These are phyloP conservation scores for Cyphomyrus plagiostoma DNA, from an alignment of 2,113 vertebrate species.

Conservation along the genomic window DNA sequence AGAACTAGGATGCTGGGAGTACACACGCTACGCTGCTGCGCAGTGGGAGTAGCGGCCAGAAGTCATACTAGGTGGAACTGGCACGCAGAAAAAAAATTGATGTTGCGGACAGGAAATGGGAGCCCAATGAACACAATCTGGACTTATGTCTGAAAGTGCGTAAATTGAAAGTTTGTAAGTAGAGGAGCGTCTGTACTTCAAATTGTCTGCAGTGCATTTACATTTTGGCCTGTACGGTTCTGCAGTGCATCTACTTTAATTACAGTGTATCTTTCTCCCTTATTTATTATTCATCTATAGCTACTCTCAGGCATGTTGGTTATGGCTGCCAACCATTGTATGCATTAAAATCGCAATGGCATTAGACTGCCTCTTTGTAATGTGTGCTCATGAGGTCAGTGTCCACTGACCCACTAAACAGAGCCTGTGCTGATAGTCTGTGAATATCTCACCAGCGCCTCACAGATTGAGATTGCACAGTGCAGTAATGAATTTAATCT, in stretches of 20 bases:
- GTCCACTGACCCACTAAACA: neutral
- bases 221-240: neutral
- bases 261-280: conserved; percentile 9
- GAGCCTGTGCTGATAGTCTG: neutral
- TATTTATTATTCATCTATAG: conserved; percentile 12
- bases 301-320: neutral
- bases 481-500: neutral
- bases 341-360: neutral
- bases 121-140: too few species aligned
- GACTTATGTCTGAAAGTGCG: too few species aligned
- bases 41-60: too few species aligned
- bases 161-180: too few species aligned
- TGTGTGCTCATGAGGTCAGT: neutral
- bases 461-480: neutral
- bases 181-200: neutral
- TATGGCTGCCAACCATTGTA: neutral
- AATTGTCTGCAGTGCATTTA: neutral
- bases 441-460: neutral
- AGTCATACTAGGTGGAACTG: too few species aligned
- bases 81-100: too few species aligned
- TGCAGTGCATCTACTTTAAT: neutral
- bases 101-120: too few species aligned
- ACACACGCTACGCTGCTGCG: too few species aligned
- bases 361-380: neutral
- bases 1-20: too few species aligned